phyloP scores from a whole-genome alignment of 2,797 vertebrate genomes.

The Benthosema pterotum region DNA sequence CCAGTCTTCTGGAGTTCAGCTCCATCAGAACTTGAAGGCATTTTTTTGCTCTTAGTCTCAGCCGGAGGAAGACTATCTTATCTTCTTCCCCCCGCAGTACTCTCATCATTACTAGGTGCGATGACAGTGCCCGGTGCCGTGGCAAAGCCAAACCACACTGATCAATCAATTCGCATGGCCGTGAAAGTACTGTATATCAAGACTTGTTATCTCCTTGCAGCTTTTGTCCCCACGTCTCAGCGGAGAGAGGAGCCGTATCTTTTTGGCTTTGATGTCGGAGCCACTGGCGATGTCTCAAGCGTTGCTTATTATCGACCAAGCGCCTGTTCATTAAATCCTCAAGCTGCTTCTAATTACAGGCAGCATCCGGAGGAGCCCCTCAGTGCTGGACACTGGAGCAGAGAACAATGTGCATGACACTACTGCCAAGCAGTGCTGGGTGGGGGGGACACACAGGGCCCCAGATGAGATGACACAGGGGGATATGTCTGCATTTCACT shows the following conservation, averaged over 20 bases:
- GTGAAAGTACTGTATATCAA: conserved; percentile 68
- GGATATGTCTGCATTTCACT: conserved; percentile 21
- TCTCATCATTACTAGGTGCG: conserved; percentile 54
- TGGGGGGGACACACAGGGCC: conserved; percentile 24
- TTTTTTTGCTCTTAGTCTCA: conserved; percentile 19
- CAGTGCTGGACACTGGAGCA: conserved; percentile 50
- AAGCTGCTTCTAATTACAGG: conserved; percentile 77
- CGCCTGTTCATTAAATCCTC: conserved; percentile 78
- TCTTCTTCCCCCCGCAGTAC: conserved; percentile 36
- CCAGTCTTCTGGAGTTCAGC: conserved; percentile 52
- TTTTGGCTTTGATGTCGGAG: conserved; percentile 84
- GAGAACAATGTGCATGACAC: conserved; percentile 63
- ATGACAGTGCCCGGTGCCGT: conserved; percentile 47
- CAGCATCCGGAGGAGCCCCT: conserved; percentile 53
- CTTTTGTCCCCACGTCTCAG: conserved; percentile 64
- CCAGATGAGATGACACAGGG: conserved; percentile 16
- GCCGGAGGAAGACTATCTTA: conserved; percentile 32
- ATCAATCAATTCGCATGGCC: conserved; percentile 55
- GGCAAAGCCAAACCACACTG: conserved; percentile 54
- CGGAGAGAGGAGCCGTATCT: conserved; percentile 75
- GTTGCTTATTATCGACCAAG: conserved; percentile 66
- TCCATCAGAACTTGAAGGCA: conserved; percentile 55
- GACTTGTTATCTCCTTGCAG: conserved; percentile 84
- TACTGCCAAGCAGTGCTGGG: conserved; percentile 54
- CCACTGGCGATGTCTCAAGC: conserved; percentile 80